These are phyloP conservation scores for Diuraphis noxia DNA, from an alignment of 1,140 invertebrate genomes.

Conservation along the genomic window DNA sequence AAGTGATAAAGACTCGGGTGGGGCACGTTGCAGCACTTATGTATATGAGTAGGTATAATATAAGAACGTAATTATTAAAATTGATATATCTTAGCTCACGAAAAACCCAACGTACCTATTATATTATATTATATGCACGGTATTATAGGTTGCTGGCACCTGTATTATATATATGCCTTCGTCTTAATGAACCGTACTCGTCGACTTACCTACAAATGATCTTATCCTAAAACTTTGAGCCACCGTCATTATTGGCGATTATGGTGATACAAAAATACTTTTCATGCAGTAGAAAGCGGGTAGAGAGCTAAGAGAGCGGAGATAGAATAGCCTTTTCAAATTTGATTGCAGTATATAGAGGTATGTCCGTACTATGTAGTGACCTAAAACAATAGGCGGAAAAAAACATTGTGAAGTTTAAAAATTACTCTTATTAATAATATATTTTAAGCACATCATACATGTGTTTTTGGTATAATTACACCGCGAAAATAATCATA, in stretches of 20 bases:
- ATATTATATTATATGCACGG: neutral
- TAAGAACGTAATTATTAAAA: neutral
- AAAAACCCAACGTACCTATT: neutral
- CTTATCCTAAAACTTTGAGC: neutral
- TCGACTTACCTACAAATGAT: neutral
- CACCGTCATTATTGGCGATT: neutral
- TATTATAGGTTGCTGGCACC: no score
- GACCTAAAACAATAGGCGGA: neutral
- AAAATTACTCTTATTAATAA: neutral
- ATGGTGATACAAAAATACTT: neutral
- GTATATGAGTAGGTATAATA: no score
- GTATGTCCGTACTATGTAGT: neutral
- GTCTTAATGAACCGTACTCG: no score
- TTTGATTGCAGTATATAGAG: no score
- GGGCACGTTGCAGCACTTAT: neutral
- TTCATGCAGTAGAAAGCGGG: neutral
- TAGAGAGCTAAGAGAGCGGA: no score
- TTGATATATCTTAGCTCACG: neutral
- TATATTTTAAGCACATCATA: neutral
- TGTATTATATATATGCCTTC: neutral
- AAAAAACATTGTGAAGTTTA: neutral
- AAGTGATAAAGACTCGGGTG: neutral
- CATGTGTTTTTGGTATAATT: neutral
- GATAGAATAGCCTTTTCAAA: neutral
- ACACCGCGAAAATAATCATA: neutral